Conservation (phyloP, 2,113 vertebrate genomes). For the Casuarius casuarius region DNA sequence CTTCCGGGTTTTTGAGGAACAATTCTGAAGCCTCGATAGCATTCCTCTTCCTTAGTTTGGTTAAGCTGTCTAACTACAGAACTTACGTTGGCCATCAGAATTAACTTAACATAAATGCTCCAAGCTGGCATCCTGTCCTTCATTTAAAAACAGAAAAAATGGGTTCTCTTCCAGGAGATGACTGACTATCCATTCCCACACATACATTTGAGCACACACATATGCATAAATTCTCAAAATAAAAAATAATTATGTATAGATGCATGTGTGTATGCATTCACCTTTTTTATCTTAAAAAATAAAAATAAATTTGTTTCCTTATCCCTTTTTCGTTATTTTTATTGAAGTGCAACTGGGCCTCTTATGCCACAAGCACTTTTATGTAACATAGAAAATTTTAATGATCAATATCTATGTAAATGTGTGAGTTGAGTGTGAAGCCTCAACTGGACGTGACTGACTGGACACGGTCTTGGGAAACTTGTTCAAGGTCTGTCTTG, state of each 20-base stretch:
- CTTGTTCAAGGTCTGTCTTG: too few species aligned
- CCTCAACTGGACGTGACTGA: too few species aligned
- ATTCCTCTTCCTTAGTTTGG: background rate
- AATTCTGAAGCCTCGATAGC: background rate
- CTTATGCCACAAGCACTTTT: background rate
- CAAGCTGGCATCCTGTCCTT: background rate
- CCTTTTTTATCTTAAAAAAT: background rate
- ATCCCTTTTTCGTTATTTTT: background rate
- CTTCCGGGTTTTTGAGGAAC: background rate
- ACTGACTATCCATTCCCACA: background rate
- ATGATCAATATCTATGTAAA: background rate
- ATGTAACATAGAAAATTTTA: background rate
- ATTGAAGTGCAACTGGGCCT: background rate
- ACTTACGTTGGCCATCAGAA: background rate
- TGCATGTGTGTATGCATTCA: background rate
- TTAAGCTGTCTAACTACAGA: background rate
- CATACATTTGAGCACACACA: background rate
- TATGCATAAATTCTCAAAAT: background rate
- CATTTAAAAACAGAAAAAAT: background rate
- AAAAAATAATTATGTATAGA: background rate
- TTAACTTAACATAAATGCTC: background rate
- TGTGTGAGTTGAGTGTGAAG: background rate
- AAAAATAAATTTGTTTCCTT: background rate
- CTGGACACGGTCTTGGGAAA: too few species aligned
- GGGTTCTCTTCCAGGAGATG: background rate